Conservation (phyloP, 2,113 vertebrate species). For the Poeciliopsis occidentalis region DNA sequence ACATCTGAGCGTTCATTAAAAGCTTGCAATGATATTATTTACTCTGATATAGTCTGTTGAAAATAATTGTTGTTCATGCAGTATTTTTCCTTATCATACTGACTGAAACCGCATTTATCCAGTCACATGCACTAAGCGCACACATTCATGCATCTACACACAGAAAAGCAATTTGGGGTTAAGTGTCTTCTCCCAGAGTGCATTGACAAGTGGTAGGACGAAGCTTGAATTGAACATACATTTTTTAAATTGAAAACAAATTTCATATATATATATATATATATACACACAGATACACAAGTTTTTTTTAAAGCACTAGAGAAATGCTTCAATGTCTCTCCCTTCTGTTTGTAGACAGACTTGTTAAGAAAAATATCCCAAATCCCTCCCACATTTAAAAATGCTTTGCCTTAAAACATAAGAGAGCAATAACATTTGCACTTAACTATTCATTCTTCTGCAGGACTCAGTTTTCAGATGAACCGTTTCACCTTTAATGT, state of each 20-base stretch:
- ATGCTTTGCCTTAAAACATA: neutral
- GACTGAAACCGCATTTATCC: neutral
- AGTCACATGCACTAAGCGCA: neutral
- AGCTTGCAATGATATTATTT: neutral
- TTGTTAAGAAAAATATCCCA: neutral
- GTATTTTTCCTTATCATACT: neutral
- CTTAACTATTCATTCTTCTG: neutral
- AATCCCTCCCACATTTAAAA: neutral
- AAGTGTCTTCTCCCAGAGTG: no score
- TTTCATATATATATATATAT: no score
- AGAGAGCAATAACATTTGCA: neutral
- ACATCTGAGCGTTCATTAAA: no score
- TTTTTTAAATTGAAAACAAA: no score
- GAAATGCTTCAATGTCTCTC: neutral
- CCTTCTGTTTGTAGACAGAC: neutral
- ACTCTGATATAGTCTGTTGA: neutral
- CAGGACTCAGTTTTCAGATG: neutral
- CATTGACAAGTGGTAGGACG: no score
- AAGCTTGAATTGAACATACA: no score
- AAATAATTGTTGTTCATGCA: neutral
- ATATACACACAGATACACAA: no score
- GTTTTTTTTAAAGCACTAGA: no score
- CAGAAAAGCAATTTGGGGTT: no score
- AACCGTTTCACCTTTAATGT: neutral
- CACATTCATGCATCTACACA: neutral